Base-by-base conservation (phyloP, 2,888 invertebrate species). In the Watsonalla cultraria region DNA sequence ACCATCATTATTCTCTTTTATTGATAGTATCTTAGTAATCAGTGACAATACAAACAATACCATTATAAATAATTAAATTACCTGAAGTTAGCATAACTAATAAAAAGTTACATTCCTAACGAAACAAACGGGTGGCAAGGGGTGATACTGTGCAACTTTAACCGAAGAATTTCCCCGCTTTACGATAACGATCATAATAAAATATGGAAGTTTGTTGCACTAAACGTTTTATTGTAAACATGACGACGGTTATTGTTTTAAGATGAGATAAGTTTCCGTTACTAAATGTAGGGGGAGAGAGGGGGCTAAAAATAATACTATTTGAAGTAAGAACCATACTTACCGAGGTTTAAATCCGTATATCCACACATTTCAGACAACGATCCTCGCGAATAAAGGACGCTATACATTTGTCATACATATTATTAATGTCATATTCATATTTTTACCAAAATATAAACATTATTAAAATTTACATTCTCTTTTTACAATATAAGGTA, bases 111-210 rank as follows among this genome's bases (percentile, higher is more conserved):
- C 83, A 86, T 87, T 87, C 79, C 74, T 78, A 84, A 88, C 85
- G 81, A 82, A 89, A 86, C 68, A 72, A 69, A 78, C 77, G 79
- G 80, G 82, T 78, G 79, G 65, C 51, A 68, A 70, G 74, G 78
- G 76, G 72, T 58, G 60, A 54, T 59, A 64, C 67, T 66, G 68
- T 64, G 62, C 69, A 76, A 89, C 84, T 87, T 88, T 87, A 87
- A 86, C 82, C 78, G 78, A 76, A 74, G 70, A 74, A 72, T 78
- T 76, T 82, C 72, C 68, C 64, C 70, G 70, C 67, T 90, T 89
- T 89, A 90, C 87, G 89, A 90, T 90, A 89, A 90, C 85, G 88
- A 87, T 88, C 86, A 76, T 80, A 86, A 89, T 90, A 90, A 90
- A 90, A 90, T 90, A 90, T 90, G 87, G 85, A 89, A 90, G 79